Percentiles rank a stretch among this genome's conserved stretches.
phyloP scores from a whole-genome alignment of 1,140 invertebrate species.

The Ditylenchus dipsaci region DNA sequence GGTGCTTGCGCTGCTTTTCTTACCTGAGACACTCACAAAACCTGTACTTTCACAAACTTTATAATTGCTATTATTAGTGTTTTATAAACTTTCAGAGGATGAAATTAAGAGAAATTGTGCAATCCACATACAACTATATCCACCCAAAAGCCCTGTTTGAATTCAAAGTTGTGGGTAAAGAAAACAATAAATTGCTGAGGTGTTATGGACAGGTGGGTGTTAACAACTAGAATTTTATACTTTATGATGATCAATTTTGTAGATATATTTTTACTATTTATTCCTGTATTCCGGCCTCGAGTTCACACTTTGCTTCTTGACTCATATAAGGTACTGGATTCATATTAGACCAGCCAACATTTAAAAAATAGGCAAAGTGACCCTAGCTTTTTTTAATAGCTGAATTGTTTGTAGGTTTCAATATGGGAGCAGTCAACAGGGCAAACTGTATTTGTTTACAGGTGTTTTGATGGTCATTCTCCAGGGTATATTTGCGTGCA shows the following conservation, averaged over 20 bases:
- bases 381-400: too few species aligned
- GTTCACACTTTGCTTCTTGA: slow-evolving; percentile 93
- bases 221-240: slow-evolving; percentile 67
- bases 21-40: neutral
- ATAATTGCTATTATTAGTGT: neutral
- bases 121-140: neutral
- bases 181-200: slow-evolving; percentile 66
- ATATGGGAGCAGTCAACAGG: neutral
- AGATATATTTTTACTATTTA: slow-evolving; percentile 87
- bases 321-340: slow-evolving; percentile 79
- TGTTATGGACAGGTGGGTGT: slow-evolving; percentile 64
- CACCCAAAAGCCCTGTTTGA: slow-evolving; percentile 1
- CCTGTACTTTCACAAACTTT: neutral
- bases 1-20: neutral
- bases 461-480: neutral
- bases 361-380: too few species aligned
- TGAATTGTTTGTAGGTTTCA: neutral
- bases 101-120: neutral
- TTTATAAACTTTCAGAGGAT: neutral
- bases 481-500: neutral
- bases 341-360: too few species aligned
- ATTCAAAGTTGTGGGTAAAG: neutral
- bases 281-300: slow-evolving; percentile 95
- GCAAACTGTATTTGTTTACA: slow-evolving; percentile 1
- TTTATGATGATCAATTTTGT: slow-evolving; percentile 7